Evolutionary conservation across 2,113 vertebrate genomes (phyloP).

Genomic region (Oryzias melastigma): DNA sequence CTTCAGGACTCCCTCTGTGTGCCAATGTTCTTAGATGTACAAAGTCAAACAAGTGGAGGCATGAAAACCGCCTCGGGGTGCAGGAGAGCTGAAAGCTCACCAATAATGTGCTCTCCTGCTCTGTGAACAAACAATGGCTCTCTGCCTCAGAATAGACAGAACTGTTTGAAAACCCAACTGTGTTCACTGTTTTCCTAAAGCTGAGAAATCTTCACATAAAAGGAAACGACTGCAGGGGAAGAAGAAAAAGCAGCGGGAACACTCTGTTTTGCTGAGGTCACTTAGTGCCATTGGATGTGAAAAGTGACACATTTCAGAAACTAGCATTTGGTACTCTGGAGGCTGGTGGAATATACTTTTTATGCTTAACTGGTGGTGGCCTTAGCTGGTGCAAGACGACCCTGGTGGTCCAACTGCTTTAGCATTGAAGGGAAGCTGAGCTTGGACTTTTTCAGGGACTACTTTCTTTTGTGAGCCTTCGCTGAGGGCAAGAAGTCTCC

Average conservation of each 20-base stretch:
- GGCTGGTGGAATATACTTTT: conserved; percentile 58
- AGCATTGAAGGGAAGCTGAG: conserved; percentile 40
- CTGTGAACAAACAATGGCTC: conserved; percentile 41
- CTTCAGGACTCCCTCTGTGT: conserved; percentile 53
- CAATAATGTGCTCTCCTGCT: conserved; percentile 31
- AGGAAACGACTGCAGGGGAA: conserved; percentile 42
- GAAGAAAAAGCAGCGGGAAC: conserved; percentile 50
- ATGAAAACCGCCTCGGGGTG: conserved; percentile 44
- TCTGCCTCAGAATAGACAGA: conserved; percentile 34
- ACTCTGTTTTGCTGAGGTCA: conserved; percentile 64
- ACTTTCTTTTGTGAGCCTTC: conserved; percentile 11
- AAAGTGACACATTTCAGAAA: conserved; percentile 47
- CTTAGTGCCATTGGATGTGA: conserved; percentile 18
- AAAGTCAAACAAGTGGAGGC: conserved; percentile 26
- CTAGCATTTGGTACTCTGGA: conserved; percentile 49
- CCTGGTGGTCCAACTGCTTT: conserved; percentile 29
- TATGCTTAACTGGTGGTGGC: conserved; percentile 56
- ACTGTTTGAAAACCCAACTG: conserved; percentile 56
- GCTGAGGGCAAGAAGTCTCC: too few relatives aligned
- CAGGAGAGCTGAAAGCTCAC: conserved; percentile 43
- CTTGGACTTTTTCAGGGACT: conserved; percentile 26
- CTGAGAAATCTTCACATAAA: conserved; percentile 62
- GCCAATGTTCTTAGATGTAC: conserved; percentile 40
- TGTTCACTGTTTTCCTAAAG: conserved; percentile 54
- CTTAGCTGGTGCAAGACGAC: conserved; percentile 29